These are phyloP conservation scores for Holocentrus rufus DNA, from an alignment of 2,797 vertebrate genomes.

Conservation along the genomic window DNA sequence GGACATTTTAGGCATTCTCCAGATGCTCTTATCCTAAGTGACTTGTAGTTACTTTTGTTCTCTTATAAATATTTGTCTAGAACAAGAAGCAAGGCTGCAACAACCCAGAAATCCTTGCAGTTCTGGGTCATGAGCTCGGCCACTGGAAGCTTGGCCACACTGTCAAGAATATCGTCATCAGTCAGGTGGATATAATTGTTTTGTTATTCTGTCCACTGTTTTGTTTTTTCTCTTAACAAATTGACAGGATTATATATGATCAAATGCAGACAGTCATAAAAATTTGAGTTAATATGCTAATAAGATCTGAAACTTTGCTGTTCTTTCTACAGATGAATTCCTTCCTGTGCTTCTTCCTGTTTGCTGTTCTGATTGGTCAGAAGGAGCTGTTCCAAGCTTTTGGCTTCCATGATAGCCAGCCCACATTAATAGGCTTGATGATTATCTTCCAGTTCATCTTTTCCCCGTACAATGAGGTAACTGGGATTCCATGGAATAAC, in stretches of 20 bases:
- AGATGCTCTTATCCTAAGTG: no score
- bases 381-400: conserved; percentile 97
- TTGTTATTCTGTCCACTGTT: not conserved
- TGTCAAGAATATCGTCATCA: conserved; percentile 97
- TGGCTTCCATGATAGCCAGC: conserved; percentile 93
- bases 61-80: conserved; percentile 66
- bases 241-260: not conserved
- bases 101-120: conserved; percentile 96
- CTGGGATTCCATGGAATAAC: not conserved
- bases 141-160: conserved; percentile 99
- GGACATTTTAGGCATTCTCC: no score
- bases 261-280: not conserved
- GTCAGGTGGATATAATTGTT: conserved; percentile 84
- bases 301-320: not conserved
- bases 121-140: conserved; percentile 96
- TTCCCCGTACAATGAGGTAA: conserved; percentile 99
- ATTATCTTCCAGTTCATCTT: conserved; percentile 99
- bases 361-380: conserved; percentile 93
- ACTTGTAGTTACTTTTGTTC: not conserved
- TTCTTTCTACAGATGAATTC: conserved; percentile 91
- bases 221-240: not conserved
- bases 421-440: conserved; percentile 96
- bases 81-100: conserved; percentile 98
- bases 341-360: conserved; percentile 97
- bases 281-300: not conserved